phyloP scores from a whole-genome alignment of 2,797 vertebrate genomes.

The Masticophis lateralis region DNA sequence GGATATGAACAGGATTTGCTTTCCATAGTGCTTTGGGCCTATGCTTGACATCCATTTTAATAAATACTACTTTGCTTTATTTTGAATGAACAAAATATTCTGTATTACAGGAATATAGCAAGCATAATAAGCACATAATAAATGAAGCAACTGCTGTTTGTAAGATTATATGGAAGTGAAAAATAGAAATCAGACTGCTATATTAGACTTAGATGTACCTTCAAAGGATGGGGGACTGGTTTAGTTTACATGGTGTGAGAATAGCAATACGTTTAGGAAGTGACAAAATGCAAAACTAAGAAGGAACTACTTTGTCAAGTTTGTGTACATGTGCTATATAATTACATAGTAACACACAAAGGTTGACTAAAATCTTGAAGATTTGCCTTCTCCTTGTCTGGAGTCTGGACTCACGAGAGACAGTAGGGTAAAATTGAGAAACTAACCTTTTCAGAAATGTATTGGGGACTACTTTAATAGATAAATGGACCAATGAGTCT shows the following conservation, averaged over 20 bases:
- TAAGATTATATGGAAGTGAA: not conserved
- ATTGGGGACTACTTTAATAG: not conserved
- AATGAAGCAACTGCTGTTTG: not conserved
- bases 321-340: not conserved
- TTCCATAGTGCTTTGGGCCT: not conserved
- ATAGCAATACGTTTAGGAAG: conserved; percentile 5
- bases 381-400: not conserved
- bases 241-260: not conserved
- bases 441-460: not conserved
- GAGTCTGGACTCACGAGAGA: not conserved
- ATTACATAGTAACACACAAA: not conserved
- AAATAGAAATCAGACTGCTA: not conserved
- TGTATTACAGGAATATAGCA: not conserved
- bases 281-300: not conserved
- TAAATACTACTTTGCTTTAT: not conserved
- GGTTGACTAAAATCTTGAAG: not conserved
- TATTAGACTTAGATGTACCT: not conserved
- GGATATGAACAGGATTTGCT: not conserved
- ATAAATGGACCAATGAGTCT: not conserved
- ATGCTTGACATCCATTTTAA: not conserved
- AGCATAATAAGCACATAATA: not conserved
- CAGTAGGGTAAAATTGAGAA: not conserved
- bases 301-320: not conserved
- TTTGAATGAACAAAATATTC: not conserved
- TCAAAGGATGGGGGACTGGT: not conserved